Evolutionary conservation across 2,888 invertebrate genomes (phyloP), one percentile per base, ranked within the genome.

Genomic region (Lacanobia oleracea): DNA sequence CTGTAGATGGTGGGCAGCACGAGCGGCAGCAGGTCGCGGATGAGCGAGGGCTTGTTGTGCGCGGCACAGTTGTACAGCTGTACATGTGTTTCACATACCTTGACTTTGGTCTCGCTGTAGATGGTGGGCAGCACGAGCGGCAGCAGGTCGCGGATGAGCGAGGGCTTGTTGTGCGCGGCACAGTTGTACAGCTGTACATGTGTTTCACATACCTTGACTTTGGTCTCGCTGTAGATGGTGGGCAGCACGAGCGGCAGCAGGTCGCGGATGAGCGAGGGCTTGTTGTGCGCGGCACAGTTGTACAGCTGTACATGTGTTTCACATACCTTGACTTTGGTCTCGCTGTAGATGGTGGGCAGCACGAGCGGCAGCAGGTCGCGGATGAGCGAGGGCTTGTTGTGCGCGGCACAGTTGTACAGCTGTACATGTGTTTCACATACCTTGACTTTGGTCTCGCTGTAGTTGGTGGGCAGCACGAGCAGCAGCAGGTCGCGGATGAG

Each of bases 311-410:
- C 51, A 6, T 51, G 21, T 51, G 40, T 18, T 10, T 23, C 45
- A 33, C 40, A 18, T 72, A 98, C 98, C 97, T 99, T 98, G 81
- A 99, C 98, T 97, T 98, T 98, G 40, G 99, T 99, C 96, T 99
- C 99, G 23, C 97, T 97, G 93, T 99, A 99, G 60, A 99, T 97
- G 93, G 98, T 98, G 51, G 99, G 99, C 92, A 99, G 96, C 76
- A 99, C 97, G 0, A 97, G 97, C 66, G 98, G 98, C 84, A 99
- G 95, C 82, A 99, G 96, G 93, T 99, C 99, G 79, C 99, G 97
- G 69, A 99, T 97, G 82, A 99, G 97, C 86, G 98, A 98, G 23
- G 99, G 99, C 93, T 99, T 99, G 95, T 99, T 99, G 95, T 99
- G 99, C 62, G 99, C 99, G 50, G 99, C 99, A 0, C 99, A 99